Base-by-base conservation (phyloP, 1,140 invertebrate genomes). In the Colletes latitarsis region DNA sequence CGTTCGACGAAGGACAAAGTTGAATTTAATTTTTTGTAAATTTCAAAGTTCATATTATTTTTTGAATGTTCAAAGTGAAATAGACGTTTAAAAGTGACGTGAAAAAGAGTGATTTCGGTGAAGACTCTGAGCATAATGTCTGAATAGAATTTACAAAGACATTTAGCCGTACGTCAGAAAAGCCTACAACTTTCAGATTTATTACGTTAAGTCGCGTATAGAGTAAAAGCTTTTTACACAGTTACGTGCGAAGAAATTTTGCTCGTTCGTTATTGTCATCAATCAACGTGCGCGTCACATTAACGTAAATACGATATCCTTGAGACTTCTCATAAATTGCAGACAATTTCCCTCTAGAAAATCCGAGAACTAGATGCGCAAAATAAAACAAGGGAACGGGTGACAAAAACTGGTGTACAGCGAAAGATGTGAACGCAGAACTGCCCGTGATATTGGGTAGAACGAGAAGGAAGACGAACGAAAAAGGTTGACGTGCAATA, bases 401-500 rank as follows among this genome's bases (percentile, higher is more conserved):
- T 69, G 21, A 57, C 53, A 55, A 30, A 57, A 55, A 55, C 17
- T 14, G 52, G 57, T 43, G 17, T n/a, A 39, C 30, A 70, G 9
- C 3, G n/a, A 73, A 46, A n/a, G 41, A 62, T 12, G 43, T 14
- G 19, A 21, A 73, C 41, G 30, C 17, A 19, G 2, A 17, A 12
- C 39, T 41, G 30, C 30, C 12, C 8, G 10, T 21, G 4, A 21
- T 69, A 21, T 70, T 70, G 41, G 49, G n/a, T 6, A 73, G 30
- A n/a, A 49, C 3, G 41, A 52, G 53, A 67, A n/a, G 68, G 6
- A 74, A 19, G 71, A 39, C 19, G 15, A 55, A 52, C 30, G 30
- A 15, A 63, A 14, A 70, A 60, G 71, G 41, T 46, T 21, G 17
- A 76, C 49, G 39, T 30, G 57, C n/a, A 60, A 66, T 49, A 66